phyloP scores from a whole-genome alignment of 2,113 vertebrate species.

The Stercorarius parasiticus region DNA sequence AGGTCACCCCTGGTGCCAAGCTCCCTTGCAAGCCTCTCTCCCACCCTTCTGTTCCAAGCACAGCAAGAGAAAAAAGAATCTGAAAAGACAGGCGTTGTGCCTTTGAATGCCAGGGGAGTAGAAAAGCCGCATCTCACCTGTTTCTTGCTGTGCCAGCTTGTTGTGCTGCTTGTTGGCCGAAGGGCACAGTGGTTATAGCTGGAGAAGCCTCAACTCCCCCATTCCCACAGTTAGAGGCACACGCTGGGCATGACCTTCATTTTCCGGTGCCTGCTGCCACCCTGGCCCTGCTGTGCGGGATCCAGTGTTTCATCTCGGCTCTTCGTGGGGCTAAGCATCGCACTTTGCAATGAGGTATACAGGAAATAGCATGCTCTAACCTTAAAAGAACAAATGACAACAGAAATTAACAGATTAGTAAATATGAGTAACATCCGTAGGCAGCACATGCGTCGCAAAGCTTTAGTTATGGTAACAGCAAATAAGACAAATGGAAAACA shows the following conservation, averaged over 20 bases:
- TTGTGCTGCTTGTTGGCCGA: not conserved
- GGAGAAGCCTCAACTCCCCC: not conserved
- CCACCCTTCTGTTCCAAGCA: not conserved
- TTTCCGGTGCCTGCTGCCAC: not conserved
- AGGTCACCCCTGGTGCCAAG: fast-evolving
- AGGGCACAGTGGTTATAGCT: fast-evolving
- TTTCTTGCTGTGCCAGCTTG: not conserved
- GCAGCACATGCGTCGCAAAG: not conserved
- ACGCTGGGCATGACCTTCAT: fast-evolving
- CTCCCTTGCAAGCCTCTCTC: not conserved
- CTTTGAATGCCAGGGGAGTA: not conserved
- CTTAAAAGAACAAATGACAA: not conserved
- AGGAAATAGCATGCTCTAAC: not conserved
- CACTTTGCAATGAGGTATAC: not conserved
- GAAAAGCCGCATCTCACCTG: not conserved
- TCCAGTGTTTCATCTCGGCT: fast-evolving
- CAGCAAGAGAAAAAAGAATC: not conserved
- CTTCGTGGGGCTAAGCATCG: not conserved
- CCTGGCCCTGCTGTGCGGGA: not conserved
- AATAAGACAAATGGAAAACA: not conserved
- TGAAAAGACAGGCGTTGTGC: not conserved
- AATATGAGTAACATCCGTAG: not conserved
- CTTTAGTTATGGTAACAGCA: not conserved
- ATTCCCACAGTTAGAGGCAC: not conserved
- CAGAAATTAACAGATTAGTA: not conserved